Evolutionary conservation across 2,113 vertebrate genomes (phyloP).

Genomic region (Uropsilus gracilis): DNA sequence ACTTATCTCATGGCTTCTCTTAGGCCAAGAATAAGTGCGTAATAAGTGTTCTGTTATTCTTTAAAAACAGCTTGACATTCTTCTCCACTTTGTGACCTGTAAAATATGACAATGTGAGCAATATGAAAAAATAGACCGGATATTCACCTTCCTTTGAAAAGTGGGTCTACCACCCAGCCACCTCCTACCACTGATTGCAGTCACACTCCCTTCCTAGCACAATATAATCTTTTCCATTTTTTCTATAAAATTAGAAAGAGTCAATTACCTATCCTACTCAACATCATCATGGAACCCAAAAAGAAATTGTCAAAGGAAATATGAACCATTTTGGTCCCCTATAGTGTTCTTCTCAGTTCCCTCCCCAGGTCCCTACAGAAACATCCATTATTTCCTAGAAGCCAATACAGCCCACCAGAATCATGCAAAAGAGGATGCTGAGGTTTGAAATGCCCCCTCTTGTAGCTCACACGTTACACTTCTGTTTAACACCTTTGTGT

Average conservation of each 20-base stretch:
- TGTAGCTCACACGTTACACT: conserved; percentile 55
- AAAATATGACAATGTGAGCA: not conserved
- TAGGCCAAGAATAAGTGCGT: not conserved
- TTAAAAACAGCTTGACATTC: not conserved
- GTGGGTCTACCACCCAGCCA: not conserved
- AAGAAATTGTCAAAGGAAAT: not conserved
- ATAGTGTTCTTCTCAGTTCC: not conserved
- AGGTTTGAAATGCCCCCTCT: conserved; percentile 31
- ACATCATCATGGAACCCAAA: not conserved
- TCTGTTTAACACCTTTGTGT: conserved; percentile 76
- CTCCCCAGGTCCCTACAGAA: not conserved
- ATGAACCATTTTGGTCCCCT: not conserved
- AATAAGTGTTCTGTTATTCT: not conserved
- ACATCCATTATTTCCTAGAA: conserved; percentile 63
- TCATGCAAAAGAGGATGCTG: conserved; percentile 70
- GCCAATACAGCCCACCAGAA: not conserved
- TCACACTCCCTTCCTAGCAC: not conserved
- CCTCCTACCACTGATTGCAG: not conserved
- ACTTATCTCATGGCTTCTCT: not conserved
- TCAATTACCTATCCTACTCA: not conserved
- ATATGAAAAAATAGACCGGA: not conserved
- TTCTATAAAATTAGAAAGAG: not conserved
- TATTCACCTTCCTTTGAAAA: not conserved
- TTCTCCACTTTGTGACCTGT: not conserved
- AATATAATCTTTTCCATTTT: not conserved